Base-by-base conservation (phyloP, 2,113 vertebrate species). In the Strix aluco region DNA sequence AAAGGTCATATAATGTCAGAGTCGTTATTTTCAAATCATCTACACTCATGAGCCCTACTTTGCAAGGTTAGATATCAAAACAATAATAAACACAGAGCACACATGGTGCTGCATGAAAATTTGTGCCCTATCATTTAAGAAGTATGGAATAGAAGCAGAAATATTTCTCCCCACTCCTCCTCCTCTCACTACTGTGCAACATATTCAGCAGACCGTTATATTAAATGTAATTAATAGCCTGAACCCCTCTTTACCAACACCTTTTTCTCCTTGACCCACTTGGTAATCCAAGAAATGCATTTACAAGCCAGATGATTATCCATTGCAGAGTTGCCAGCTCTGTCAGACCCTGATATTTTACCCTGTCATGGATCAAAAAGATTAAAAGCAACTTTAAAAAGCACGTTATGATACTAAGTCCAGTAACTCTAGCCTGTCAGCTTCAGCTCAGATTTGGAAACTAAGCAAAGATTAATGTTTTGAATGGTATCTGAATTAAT, bases 1-100 rank as follows among this genome's bases (percentile, higher is more conserved):
- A 86, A 96, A 97, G 90, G 80, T 96, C 89, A 77, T 8, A 80
- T 82, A 91, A 89, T 96, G 90, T 69, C 90, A 96, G 95, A 96
- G 72, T 55, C 67, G 90, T 97, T 96, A 63, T 88, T 86, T 97
- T 87, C 57, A 94, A 96, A 81, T 94, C 49, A 69, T 71, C 92
- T 54, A 42, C 57, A 49, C 80, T 73, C 71, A 74, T 17, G 26
- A 89, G 78, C 72, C 42, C 17, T 94, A 74, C 65, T 85, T 86
- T 25, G 81, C 79, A 94, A 91, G 81, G 61, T 55, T 74, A 44
- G 36, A 38, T 63, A 65, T 77, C 58, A 73, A 78, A 95, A 91
- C 46, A 96, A 82, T 65, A 91, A 84, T 78, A 96, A 96, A 94
- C 90, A 46, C 38, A 80, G 71, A 83, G 19, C 0, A 0, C 10